Base-by-base conservation (phyloP, 2,888 invertebrate genomes). In the Netelia inedita region DNA sequence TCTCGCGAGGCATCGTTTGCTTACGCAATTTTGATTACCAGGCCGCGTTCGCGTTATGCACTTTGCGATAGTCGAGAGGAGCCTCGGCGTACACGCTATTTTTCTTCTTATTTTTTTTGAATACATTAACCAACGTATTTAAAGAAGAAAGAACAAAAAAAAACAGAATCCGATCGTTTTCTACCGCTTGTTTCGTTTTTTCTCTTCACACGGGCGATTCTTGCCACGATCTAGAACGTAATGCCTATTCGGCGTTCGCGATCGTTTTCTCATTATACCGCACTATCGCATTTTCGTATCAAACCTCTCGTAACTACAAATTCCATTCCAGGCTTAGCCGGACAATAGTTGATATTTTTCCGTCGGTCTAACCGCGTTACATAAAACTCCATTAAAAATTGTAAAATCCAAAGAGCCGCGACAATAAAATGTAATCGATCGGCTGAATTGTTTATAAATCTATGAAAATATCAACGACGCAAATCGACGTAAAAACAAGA, bases 11-110 rank as follows among this genome's bases (percentile, higher is more conserved):
- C 71, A 79, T 79, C 71, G 65, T 79, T 79, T 57, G 63, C 81
- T 85, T 79, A 73, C 73, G 84, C 81, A 78, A 85, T 82, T 74
- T 82, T 69, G 35, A 85, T 85, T 81, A 57, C 81, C 43, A 61
- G 0, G 68, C 69, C 61, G 10, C 19, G 43, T 72, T 57, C 28
- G 28, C 28, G 28, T 66, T 73, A 61, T 81, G 66, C 55, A 57
- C 72, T 84, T 69, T 55, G 69, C 72, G 21, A 75, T 68, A 66
- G 71, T 66, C 21, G 55, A 35, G 6, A 55, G 46, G 59, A 79
- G 63, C 57, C 65, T 61, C 65, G 53, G 19, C 35, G 16, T 55
- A 71, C 63, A 63, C 61, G 53, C 41, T 35, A 35, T 35, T 35
- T 6, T 35, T 35, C 35, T 35, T 35, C 35, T 57, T 16, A 19